Evolutionary conservation across 2,888 invertebrate genomes (phyloP).

Genomic region (Apeira syringaria): DNA sequence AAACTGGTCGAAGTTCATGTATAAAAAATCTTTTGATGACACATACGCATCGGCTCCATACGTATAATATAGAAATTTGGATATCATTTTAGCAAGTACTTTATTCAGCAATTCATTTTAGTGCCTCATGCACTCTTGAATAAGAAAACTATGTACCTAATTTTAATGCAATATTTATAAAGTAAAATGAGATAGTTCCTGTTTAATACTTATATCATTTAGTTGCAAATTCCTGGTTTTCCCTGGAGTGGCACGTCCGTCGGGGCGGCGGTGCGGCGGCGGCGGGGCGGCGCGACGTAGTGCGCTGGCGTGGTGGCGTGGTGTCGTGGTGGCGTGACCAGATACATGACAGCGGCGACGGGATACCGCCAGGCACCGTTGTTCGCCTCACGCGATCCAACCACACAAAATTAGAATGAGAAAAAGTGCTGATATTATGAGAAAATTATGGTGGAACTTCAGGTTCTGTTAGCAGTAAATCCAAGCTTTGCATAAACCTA

Average conservation of each 20-base stretch:
- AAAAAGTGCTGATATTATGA: slow-evolving; percentile 48
- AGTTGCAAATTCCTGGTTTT: not conserved
- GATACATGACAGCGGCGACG: slow-evolving; percentile 67
- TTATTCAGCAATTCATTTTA: too few relatives aligned
- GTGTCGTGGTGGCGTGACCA: slow-evolving; percentile 70
- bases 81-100: too few relatives aligned
- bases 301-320: slow-evolving; percentile 10
- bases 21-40: too few relatives aligned
- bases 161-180: too few relatives aligned
- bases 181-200: too few relatives aligned
- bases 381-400: slow-evolving; percentile 67
- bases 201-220: not conserved
- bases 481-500: slow-evolving; percentile 4
- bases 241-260: slow-evolving; percentile 5
- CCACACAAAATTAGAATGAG: slow-evolving; percentile 49
- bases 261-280: slow-evolving; percentile 19
- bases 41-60: too few relatives aligned
- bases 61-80: too few relatives aligned
- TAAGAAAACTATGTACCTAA: too few relatives aligned
- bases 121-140: too few relatives aligned
- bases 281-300: not conserved
- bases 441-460: slow-evolving; percentile 37
- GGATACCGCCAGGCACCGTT: slow-evolving; percentile 67
- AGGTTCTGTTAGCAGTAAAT: slow-evolving; percentile 21
- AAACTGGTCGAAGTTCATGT: too few relatives aligned